A percentile compares a stretch with the other conserved stretches of the same genome.
These are phyloP conservation scores for Seriola rivoliana DNA, from an alignment of 2,113 vertebrate species.

Conservation along the genomic window DNA sequence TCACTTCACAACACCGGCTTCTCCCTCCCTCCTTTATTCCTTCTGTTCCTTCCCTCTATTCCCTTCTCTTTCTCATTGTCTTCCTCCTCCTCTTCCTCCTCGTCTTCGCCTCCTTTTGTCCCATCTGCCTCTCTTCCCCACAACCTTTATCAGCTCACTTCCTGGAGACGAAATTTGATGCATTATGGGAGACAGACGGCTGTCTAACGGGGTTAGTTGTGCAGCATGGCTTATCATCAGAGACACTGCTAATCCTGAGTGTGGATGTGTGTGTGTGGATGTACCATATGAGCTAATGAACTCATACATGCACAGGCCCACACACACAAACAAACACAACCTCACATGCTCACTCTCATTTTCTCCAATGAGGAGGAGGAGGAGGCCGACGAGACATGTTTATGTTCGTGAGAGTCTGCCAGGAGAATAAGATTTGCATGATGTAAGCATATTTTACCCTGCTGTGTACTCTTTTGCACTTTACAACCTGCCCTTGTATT, in stretches of 20 bases:
- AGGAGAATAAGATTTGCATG: constrained; percentile 77
- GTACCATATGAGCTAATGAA: constrained; percentile 69
- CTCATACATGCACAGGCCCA: constrained; percentile 48
- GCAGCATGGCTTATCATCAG: constrained; percentile 77
- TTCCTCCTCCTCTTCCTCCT: constrained; percentile 29
- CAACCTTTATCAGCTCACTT: constrained; percentile 80
- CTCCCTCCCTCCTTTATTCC: constrained; percentile 59
- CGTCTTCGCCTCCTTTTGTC: constrained; percentile 23
- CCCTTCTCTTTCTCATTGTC: constrained; percentile 22
- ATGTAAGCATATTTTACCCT: constrained; percentile 74
- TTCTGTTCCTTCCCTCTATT: constrained; percentile 45
- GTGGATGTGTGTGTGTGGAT: constrained; percentile 52
- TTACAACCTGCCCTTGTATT: constrained; percentile 26
- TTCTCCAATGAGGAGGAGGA: constrained; percentile 56
- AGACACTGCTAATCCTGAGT: constrained; percentile 79
- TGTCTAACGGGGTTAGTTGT: constrained; percentile 81
- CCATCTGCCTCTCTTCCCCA: constrained; percentile 66
- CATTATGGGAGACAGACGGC: constrained; percentile 81
- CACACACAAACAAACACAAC: constrained; percentile 59
- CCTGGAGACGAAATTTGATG: constrained; percentile 77
- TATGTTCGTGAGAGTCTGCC: constrained; percentile 71
- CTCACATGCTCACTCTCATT: constrained; percentile 62
- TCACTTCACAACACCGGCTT: constrained; percentile 59
- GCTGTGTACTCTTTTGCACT: constrained; percentile 53
- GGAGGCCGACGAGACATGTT: constrained; percentile 75